Percentiles rank a stretch among this genome's conserved stretches.
These are phyloP conservation scores for Eulemur mongoz DNA, from an alignment of 2,797 vertebrate species.

Conservation along the genomic window DNA sequence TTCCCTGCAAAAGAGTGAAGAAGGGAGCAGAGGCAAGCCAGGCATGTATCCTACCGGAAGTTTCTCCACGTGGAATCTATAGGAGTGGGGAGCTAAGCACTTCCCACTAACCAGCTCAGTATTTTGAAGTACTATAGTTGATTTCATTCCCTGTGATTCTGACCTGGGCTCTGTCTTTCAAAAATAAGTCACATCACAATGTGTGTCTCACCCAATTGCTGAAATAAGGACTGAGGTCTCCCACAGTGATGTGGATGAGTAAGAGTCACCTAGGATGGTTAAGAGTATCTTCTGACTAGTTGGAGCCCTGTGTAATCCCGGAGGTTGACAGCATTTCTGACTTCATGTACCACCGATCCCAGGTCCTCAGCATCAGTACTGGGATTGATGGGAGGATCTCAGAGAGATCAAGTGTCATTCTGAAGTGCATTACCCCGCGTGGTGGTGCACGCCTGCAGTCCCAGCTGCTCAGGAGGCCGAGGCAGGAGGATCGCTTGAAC, in stretches of 20 bases:
- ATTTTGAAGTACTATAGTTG: background rate
- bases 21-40: background rate
- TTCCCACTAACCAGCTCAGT: background rate
- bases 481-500: background rate
- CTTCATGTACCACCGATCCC: background rate
- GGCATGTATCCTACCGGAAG: background rate
- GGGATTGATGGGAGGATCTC: background rate
- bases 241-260: background rate
- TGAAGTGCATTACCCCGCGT: background rate
- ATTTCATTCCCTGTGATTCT: background rate
- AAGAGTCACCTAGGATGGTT: background rate
- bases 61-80: background rate
- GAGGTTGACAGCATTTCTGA: background rate
- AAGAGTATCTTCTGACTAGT: background rate
- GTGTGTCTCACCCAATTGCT: background rate
- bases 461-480: background rate
- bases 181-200: background rate
- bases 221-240: background rate
- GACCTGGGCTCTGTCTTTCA: background rate
- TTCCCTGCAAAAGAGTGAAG: background rate
- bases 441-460: background rate
- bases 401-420: background rate
- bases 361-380: background rate
- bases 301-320: background rate
- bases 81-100: background rate